These are phyloP conservation scores for Sebastiscus tertius DNA, from an alignment of 2,797 vertebrate species.

Conservation along the genomic window DNA sequence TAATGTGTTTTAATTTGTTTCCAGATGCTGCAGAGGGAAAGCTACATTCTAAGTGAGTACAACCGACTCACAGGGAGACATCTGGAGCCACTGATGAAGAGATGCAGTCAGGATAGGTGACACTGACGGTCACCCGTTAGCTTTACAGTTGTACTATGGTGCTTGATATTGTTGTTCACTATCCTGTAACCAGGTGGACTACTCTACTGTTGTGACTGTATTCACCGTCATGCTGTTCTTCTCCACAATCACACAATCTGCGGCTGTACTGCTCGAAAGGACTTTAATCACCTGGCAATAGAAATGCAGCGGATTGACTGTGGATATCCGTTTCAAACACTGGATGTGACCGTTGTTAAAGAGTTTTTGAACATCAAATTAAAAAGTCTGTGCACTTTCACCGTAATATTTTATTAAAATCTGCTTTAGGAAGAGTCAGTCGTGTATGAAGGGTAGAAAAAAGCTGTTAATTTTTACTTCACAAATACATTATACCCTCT, in stretches of 20 bases:
- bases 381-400: conserved; percentile 51
- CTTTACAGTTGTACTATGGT: background rate
- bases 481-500: conserved; percentile 56
- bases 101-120: conserved; percentile 64
- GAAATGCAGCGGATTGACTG: fast-evolving
- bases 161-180: conserved; percentile 4
- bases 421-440: conserved; percentile 77
- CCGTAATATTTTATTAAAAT: conserved; percentile 83
- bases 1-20: background rate
- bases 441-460: conserved; percentile 77
- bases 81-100: conserved; percentile 87
- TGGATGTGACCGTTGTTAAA: background rate
- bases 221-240: background rate
- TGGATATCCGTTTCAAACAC: background rate
- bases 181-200: background rate
- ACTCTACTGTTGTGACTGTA: background rate
- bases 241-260: background rate
- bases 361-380: conserved; percentile 32
- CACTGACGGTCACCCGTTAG: background rate
- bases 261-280: background rate
- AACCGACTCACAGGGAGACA: conserved; percentile 80
- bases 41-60: conserved; percentile 86
- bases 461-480: conserved; percentile 60
- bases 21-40: conserved; percentile 92
- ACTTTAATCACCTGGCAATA: background rate